A percentile compares a stretch with the other conserved stretches of the same genome.
Evolutionary conservation across 92 coral and sea anemone genomes (phyloP).

Genomic region (Paramuricea clavata): DNA sequence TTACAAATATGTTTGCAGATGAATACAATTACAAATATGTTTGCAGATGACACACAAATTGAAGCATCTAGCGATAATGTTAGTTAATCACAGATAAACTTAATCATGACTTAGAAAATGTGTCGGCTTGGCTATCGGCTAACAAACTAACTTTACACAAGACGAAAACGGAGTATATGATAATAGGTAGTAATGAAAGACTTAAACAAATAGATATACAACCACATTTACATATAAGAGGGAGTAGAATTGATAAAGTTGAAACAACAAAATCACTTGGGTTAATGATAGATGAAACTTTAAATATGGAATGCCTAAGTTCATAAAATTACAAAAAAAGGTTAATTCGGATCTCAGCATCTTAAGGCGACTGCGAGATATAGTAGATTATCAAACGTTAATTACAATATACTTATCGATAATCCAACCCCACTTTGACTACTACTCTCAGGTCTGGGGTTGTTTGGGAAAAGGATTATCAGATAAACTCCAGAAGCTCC

Average conservation of each 20-base stretch:
- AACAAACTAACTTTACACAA: constrained; percentile 67
- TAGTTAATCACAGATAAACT: constrained; percentile 1
- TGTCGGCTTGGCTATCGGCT: constrained; percentile 56
- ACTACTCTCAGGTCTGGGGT: constrained; percentile 9
- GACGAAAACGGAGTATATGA: constrained; percentile 61
- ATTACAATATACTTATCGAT: background rate
- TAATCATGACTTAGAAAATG: constrained; percentile 48
- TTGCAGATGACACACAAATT: constrained; percentile 34
- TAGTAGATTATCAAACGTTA: background rate
- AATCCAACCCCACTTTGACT: no score
- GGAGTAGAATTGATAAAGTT: background rate
- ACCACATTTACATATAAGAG: background rate
- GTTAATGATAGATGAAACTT: constrained; percentile 7
- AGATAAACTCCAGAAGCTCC: constrained; percentile 46
- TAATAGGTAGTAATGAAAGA: constrained; percentile 57
- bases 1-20: no score
- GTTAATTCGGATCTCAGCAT: background rate
- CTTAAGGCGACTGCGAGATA: background rate
- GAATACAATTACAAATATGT: background rate
- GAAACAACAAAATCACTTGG: constrained; percentile 27
- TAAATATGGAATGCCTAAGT: background rate
- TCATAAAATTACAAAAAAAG: background rate
- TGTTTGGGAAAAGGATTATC: constrained; percentile 31
- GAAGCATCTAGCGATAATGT: background rate
- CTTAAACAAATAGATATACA: constrained; percentile 31